These are phyloP conservation scores for Dromococcyx pavoninus DNA, from an alignment of 2,797 vertebrate genomes.

Conservation along the genomic window DNA sequence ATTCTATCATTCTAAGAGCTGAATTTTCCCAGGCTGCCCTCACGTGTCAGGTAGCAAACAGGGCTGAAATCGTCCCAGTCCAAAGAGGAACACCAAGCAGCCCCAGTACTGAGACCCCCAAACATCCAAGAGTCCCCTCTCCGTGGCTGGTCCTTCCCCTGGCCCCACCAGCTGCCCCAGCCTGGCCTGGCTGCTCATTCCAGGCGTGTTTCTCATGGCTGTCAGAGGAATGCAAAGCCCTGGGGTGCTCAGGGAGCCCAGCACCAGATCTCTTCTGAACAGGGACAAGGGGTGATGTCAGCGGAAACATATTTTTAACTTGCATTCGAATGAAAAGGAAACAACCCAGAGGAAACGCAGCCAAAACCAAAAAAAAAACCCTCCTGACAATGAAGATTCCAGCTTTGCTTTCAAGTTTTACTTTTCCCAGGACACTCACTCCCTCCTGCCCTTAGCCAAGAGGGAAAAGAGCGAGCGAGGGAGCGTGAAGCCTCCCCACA, in stretches of 20 bases:
- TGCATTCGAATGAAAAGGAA: constrained; percentile 29
- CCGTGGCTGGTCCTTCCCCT: not conserved
- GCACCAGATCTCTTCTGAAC: not conserved
- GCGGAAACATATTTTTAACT: constrained; percentile 68
- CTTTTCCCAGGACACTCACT: constrained; percentile 70
- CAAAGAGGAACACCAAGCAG: not conserved
- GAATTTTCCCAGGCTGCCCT: not conserved
- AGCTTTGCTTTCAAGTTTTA: constrained; percentile 49
- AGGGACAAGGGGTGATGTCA: constrained; percentile 67
- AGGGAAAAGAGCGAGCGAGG: not conserved
- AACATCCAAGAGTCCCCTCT: not conserved
- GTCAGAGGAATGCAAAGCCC: constrained; percentile 43
- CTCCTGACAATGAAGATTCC: constrained; percentile 35
- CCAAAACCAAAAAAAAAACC: not conserved
- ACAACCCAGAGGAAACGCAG: constrained; percentile 56
- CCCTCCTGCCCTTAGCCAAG: constrained; percentile 4
- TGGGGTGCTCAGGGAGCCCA: not conserved
- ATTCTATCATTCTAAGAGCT: not conserved
- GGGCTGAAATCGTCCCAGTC: rapidly evolving
- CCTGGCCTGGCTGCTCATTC: constrained; percentile 33
- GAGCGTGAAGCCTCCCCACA: not conserved
- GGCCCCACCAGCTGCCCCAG: not conserved
- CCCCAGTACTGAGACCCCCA: not conserved
- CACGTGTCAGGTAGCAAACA: rapidly evolving
- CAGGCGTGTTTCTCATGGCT: constrained; percentile 35